These are phyloP conservation scores for Parus major DNA, from an alignment of 2,113 vertebrate genomes.

Conservation along the genomic window DNA sequence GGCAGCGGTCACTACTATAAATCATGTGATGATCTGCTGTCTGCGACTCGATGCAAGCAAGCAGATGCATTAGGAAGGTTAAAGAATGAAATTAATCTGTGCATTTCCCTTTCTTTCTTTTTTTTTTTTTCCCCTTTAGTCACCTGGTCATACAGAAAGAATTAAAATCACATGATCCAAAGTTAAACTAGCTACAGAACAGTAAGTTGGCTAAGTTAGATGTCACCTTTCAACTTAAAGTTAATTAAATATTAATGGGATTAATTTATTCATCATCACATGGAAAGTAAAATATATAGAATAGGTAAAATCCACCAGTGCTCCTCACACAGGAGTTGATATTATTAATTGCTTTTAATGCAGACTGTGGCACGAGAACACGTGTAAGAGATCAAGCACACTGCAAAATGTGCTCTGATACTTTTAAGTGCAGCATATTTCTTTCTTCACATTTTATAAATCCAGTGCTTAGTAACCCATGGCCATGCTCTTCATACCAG, in stretches of 20 bases:
- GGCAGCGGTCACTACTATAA: constrained; percentile 99
- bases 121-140: constrained; percentile 56
- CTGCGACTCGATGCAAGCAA: constrained; percentile 87
- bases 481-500: constrained; percentile 46
- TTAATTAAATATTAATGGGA: constrained; percentile 81
- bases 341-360: constrained; percentile 74
- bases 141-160: constrained; percentile 81
- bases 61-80: constrained; percentile 94
- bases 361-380: constrained; percentile 38
- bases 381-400: constrained; percentile 22
- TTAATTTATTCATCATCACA: constrained; percentile 77
- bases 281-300: constrained; percentile 68
- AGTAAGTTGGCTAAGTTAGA: constrained; percentile 78
- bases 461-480: constrained; percentile 74
- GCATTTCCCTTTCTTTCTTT: constrained; percentile 69
- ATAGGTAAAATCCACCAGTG: constrained; percentile 54
- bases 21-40: constrained; percentile 99
- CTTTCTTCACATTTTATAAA: constrained; percentile 70
- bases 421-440: constrained; percentile 69
- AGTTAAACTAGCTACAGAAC: constrained; percentile 70
- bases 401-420: constrained; percentile 22
- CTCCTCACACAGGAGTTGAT: constrained; percentile 51
- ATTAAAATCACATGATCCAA: constrained; percentile 79
- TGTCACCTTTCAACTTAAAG: constrained; percentile 78
- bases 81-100: constrained; percentile 89